Evolutionary conservation across 2,888 invertebrate genomes (phyloP).

Genomic region (Phortica okadai): DNA sequence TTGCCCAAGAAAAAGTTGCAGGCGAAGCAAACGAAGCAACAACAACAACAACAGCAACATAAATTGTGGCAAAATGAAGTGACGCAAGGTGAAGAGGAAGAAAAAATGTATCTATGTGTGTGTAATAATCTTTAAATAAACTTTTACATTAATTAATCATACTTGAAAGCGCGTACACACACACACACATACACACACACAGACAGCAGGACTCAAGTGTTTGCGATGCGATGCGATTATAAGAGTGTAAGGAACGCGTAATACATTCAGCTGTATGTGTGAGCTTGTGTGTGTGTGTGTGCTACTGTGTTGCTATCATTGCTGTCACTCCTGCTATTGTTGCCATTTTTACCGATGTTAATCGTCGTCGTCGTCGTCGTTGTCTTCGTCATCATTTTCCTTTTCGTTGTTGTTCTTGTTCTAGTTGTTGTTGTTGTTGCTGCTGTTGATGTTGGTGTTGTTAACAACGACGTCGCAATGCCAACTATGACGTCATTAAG

Average conservation of each 20-base stretch:
- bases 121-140: constrained; percentile 1
- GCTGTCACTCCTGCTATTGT: constrained; percentile 11
- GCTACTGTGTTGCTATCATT: neutral
- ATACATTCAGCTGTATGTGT: neutral
- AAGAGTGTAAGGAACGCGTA: too few relatives aligned
- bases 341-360: constrained; percentile 6
- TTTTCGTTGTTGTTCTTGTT: neutral
- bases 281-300: neutral
- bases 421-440: neutral
- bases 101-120: neutral
- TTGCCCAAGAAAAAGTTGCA: neutral
- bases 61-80: neutral
- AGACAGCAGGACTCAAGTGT: too few relatives aligned
- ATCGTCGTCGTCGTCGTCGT: neutral
- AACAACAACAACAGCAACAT: neutral
- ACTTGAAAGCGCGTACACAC: neutral
- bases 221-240: too few relatives aligned
- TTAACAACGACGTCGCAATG: constrained; percentile 19
- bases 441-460: neutral
- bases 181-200: too few relatives aligned
- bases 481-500: constrained; percentile 35
- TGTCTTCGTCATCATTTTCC: neutral
- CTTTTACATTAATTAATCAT: constrained; percentile 15
- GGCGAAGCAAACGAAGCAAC: neutral
- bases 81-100: neutral